Percentiles rank a stretch among this genome's conserved stretches.
phyloP scores from a whole-genome alignment of 2,797 vertebrate species.

The Pangasius djambal region DNA sequence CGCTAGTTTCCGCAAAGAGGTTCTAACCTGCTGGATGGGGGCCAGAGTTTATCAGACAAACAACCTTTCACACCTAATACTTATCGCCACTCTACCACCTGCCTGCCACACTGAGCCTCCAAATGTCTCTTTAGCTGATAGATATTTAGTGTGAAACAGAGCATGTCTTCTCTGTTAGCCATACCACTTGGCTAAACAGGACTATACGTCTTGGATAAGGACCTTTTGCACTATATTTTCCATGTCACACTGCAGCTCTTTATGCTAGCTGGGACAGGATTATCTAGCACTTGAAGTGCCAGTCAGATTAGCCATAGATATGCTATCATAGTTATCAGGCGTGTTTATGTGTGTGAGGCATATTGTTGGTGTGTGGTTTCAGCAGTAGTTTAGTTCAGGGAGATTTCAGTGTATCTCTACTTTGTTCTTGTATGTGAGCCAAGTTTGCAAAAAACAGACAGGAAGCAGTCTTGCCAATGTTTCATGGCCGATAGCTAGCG shows the following conservation, averaged over 20 bases:
- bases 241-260: conserved; percentile 24
- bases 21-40: conserved; percentile 42
- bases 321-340: conserved; percentile 5
- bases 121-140: conserved; percentile 28
- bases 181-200: conserved; percentile 14
- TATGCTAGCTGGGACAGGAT: conserved; percentile 42
- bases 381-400: conserved; percentile 12
- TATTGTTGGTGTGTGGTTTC: background rate
- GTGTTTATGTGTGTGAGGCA: conserved; percentile 4
- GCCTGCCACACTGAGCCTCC: conserved; percentile 26
- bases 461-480: background rate
- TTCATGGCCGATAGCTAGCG: conserved; percentile 12
- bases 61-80: conserved; percentile 49
- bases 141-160: conserved; percentile 39
- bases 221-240: background rate
- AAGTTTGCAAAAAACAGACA: background rate
- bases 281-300: conserved; percentile 40
- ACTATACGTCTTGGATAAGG: conserved; percentile 26
- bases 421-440: background rate
- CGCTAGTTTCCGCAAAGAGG: conserved; percentile 38
- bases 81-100: conserved; percentile 55
- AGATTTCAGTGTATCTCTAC: conserved; percentile 23
- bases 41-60: conserved; percentile 55
- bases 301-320: conserved; percentile 45
- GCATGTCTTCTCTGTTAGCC: conserved; percentile 36